A percentile compares a stretch with the other conserved stretches of the same genome.
Evolutionary conservation across 2,888 invertebrate species (phyloP).

Genomic region (Theodoxus fluviatilis): DNA sequence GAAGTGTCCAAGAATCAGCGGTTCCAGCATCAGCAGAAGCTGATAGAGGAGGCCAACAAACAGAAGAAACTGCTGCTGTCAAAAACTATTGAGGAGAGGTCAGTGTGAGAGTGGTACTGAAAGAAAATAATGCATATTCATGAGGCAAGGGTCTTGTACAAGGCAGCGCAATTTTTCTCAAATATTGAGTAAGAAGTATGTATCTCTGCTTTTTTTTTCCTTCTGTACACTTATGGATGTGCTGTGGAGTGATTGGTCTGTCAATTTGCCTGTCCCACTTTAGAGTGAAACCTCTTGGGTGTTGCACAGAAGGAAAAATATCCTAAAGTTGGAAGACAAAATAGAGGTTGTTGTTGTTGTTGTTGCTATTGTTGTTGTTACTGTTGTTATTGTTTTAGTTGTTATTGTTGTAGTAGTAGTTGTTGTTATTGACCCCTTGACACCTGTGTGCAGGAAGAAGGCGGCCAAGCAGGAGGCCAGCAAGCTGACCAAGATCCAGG

Average conservation of each 20-base stretch:
- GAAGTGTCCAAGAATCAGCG: too few relatives aligned
- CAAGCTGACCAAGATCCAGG: conserved; percentile 66
- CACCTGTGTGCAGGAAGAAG: conserved; percentile 72
- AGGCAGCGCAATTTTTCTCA: background rate
- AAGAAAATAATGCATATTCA: background rate
- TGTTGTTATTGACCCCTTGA: background rate
- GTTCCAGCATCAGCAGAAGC: conserved; percentile 76
- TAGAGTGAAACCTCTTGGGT: too few relatives aligned
- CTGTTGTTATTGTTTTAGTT: too few relatives aligned
- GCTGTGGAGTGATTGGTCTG: too few relatives aligned
- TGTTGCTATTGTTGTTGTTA: background rate
- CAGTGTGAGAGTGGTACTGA: conserved; percentile 46
- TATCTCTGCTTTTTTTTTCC: background rate
- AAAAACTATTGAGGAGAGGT: conserved; percentile 79
- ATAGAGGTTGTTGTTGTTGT: background rate
- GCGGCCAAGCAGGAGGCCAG: conserved; percentile 76
- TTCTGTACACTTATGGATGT: background rate
- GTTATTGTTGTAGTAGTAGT: too few relatives aligned
- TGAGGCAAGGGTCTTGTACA: background rate
- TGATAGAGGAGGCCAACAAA: conserved; percentile 82
- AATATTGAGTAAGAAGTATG: background rate
- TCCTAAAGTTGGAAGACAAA: background rate
- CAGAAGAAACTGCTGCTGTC: conserved; percentile 77
- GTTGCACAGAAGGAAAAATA: too few relatives aligned
- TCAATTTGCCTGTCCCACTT: too few relatives aligned